Percentiles rank a stretch among this genome's conserved stretches.
These are phyloP conservation scores for Carabus problematicus DNA, from an alignment of 2,888 invertebrate species.

Conservation along the genomic window DNA sequence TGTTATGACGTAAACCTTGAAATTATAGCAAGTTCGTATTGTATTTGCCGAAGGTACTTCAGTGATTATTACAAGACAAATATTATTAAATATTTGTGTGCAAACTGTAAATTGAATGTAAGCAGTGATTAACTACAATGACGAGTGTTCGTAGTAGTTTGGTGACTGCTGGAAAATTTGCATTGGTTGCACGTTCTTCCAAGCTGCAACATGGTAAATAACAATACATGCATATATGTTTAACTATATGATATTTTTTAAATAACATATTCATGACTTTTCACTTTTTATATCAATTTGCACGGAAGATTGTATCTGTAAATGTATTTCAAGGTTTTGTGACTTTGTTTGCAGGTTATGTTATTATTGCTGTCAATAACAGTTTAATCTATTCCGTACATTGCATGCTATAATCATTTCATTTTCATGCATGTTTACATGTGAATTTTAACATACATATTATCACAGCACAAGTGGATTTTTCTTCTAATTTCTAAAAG, in stretches of 20 bases:
- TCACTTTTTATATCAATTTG: neutral
- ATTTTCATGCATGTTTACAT: too few relatives aligned
- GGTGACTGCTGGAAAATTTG: constrained; percentile 57
- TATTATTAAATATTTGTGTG: constrained; percentile 24
- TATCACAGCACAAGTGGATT: too few relatives aligned
- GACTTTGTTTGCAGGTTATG: constrained; percentile 9
- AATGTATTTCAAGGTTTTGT: neutral
- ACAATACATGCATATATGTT: neutral
- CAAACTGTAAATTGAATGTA: constrained; percentile 12
- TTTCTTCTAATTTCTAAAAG: too few relatives aligned
- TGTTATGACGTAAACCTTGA: constrained; percentile 39
- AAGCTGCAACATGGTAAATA: constrained; percentile 56
- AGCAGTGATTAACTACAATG: constrained; percentile 49
- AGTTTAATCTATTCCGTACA: too few relatives aligned
- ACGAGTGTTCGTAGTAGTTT: constrained; percentile 59
- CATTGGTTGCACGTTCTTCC: constrained; percentile 53
- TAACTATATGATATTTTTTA: neutral
- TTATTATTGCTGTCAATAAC: neutral
- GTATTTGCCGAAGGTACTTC: neutral
- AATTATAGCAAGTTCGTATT: constrained; percentile 21
- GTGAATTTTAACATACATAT: too few relatives aligned
- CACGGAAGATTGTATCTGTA: neutral
- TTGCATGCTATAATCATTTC: too few relatives aligned
- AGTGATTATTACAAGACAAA: constrained; percentile 7
- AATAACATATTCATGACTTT: neutral